Conservation (phyloP, 2,797 vertebrate genomes). For the Lemur catta region DNA sequence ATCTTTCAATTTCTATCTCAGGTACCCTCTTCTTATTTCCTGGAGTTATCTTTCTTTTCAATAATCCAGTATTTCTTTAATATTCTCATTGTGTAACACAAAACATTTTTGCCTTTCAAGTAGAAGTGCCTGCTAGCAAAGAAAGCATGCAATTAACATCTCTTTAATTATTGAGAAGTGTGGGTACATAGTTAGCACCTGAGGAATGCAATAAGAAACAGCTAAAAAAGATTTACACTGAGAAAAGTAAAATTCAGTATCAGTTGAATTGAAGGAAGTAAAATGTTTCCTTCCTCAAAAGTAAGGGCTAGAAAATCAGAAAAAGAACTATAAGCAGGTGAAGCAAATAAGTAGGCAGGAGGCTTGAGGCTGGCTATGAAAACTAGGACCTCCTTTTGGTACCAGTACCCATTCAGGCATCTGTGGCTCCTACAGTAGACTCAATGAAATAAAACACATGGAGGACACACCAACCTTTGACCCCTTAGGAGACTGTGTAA, state of each 20-base stretch:
- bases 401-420: background rate
- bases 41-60: conserved; percentile 7
- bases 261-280: background rate
- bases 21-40: background rate
- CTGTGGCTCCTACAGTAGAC: background rate
- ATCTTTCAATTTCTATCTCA: conserved; percentile 24
- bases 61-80: background rate
- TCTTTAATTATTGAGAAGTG: background rate
- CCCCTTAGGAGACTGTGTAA: background rate
- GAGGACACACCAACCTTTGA: background rate
- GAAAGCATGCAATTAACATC: conserved; percentile 1
- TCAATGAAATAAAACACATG: background rate
- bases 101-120: conserved; percentile 26
- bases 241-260: conserved; percentile 25
- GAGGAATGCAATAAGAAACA: background rate
- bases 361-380: background rate
- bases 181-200: background rate
- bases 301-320: conserved; percentile 13
- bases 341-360: conserved; percentile 28
- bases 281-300: conserved; percentile 45
- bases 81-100: conserved; percentile 16
- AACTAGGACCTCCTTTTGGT: background rate
- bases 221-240: background rate
- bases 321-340: background rate
- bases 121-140: background rate